Evolutionary conservation across 2,113 vertebrate species (phyloP).

Genomic region (Macquaria australasica): DNA sequence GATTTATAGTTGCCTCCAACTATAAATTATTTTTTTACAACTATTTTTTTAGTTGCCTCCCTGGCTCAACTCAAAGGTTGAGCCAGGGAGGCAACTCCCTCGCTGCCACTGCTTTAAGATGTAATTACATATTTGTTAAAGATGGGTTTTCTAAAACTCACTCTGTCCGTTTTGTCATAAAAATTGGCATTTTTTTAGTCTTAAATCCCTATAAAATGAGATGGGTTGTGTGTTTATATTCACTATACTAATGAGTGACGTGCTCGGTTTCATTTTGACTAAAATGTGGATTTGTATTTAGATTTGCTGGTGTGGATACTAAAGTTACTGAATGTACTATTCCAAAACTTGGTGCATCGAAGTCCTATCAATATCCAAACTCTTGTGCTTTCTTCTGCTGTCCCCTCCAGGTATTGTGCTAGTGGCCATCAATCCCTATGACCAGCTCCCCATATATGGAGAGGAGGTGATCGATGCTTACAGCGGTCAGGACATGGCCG

Average conservation of each 20-base stretch:
- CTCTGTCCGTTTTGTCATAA: not conserved
- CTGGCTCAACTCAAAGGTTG: no score
- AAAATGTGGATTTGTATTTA: not conserved
- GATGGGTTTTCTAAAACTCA: not conserved
- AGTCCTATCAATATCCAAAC: not conserved
- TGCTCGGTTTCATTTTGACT: not conserved
- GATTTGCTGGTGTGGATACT: not conserved
- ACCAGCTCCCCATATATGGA: slow-evolving; percentile 86
- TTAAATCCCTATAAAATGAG: not conserved
- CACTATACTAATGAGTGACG: not conserved
- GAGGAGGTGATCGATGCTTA: slow-evolving; percentile 88
- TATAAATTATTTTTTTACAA: no score
- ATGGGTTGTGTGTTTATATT: not conserved
- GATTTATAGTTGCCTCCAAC: no score
- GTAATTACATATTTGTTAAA: not conserved
- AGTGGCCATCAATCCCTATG: slow-evolving; percentile 87
- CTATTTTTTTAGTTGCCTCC: no score
- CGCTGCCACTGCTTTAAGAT: not conserved
- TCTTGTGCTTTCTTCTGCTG: not conserved
- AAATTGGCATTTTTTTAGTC: not conserved
- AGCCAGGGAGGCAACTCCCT: slow-evolving; percentile 22
- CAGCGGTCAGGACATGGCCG: slow-evolving; percentile 85
- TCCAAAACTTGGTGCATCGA: not conserved
- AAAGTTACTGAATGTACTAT: not conserved
- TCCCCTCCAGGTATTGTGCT: slow-evolving; percentile 84